Evolutionary conservation across 2,113 vertebrate genomes (phyloP).

Genomic region (Notiomystis cincta): DNA sequence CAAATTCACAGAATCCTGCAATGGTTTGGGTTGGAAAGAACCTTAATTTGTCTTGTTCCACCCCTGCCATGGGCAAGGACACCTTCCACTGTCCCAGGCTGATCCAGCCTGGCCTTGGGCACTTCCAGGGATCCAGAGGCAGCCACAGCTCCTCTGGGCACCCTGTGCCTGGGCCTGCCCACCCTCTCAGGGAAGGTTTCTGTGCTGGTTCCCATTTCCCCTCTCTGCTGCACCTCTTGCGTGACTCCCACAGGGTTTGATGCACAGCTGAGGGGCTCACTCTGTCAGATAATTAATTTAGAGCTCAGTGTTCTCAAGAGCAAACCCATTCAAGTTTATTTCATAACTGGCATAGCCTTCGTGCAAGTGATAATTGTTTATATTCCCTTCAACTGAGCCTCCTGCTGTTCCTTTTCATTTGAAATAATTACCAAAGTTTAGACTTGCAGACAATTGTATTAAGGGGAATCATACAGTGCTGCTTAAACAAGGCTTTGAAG

Average conservation of each 20-base stretch:
- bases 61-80: neutral
- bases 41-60: no score
- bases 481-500: conserved; percentile 55
- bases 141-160: neutral
- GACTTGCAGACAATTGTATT: conserved; percentile 52
- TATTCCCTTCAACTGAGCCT: conserved; percentile 49
- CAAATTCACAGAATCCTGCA: neutral
- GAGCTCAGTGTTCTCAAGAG: neutral
- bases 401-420: conserved; percentile 56
- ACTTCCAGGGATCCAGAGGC: neutral
- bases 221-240: neutral
- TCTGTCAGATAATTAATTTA: neutral
- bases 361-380: conserved; percentile 65
- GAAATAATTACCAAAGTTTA: conserved; percentile 64
- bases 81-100: fast-evolving
- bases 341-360: conserved; percentile 24
- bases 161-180: neutral
- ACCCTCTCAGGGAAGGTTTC: neutral
- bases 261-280: neutral
- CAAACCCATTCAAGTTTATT: conserved; percentile 20
- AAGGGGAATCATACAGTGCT: conserved; percentile 34
- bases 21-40: neutral
- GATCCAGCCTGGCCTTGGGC: neutral
- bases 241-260: neutral
- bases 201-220: neutral